These are phyloP conservation scores for Bembecia ichneumoniformis DNA, from an alignment of 2,888 invertebrate species.

Conservation along the genomic window DNA sequence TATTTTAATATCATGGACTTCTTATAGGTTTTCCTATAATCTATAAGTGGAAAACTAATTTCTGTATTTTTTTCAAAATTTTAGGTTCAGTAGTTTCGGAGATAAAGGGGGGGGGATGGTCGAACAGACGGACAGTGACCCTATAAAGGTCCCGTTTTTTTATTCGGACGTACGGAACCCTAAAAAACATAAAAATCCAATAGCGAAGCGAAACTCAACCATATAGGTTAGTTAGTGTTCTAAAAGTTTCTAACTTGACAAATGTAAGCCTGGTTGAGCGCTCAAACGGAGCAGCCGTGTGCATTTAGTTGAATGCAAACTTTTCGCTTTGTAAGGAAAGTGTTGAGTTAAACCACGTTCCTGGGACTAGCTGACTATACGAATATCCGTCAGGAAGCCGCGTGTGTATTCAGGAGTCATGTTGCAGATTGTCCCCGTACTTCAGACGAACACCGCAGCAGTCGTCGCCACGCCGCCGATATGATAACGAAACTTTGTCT, in stretches of 20 bases:
- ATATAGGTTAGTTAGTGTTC: constrained; percentile 25
- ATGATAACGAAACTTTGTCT: constrained; percentile 46
- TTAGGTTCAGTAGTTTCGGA: no score
- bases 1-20: no score
- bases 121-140: no score
- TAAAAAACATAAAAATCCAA: neutral
- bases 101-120: no score
- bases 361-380: constrained; percentile 36
- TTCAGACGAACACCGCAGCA: constrained; percentile 8
- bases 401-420: constrained; percentile 40
- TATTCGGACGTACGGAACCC: no score
- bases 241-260: constrained; percentile 42
- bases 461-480: constrained; percentile 23
- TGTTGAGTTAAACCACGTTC: constrained; percentile 30
- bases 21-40: no score
- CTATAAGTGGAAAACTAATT: no score
- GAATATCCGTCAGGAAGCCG: constrained; percentile 48
- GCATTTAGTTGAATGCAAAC: constrained; percentile 57
- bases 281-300: constrained; percentile 41
- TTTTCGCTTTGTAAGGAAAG: constrained; percentile 35
- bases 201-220: constrained; percentile 5
- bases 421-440: constrained; percentile 11
- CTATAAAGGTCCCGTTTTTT: no score
- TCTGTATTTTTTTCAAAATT: no score
- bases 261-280: constrained; percentile 39